Conservation (phyloP, 2,113 vertebrate species). For the Daboia siamensis region DNA sequence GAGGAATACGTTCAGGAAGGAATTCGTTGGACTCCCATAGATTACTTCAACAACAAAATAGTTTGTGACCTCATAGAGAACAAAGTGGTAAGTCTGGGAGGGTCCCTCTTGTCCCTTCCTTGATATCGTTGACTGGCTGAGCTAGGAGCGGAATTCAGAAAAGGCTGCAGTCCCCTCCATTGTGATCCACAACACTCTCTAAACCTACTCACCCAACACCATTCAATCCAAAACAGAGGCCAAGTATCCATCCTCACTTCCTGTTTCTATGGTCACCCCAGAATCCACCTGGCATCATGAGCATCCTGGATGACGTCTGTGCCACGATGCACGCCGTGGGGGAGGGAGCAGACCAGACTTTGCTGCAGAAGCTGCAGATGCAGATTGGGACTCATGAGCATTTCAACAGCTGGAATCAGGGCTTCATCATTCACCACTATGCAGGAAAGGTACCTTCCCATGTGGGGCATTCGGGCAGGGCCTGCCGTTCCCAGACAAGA, state of each 20-base stretch:
- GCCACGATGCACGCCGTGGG: slow-evolving; percentile 98
- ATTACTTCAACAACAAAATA: slow-evolving; percentile 96
- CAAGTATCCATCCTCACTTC: background rate
- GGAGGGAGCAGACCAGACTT: slow-evolving; percentile 93
- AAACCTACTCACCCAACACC: background rate
- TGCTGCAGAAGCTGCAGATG: slow-evolving; percentile 95
- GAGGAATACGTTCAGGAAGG: slow-evolving; percentile 96
- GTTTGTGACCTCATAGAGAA: slow-evolving; percentile 96
- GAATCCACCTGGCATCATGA: slow-evolving; percentile 96
- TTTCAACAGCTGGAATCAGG: slow-evolving; percentile 99
- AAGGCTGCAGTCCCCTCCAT: background rate
- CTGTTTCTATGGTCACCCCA: slow-evolving; percentile 43
- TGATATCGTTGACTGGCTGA: background rate
- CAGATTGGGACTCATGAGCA: slow-evolving; percentile 95
- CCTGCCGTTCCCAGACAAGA: background rate
- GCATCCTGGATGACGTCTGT: slow-evolving; percentile 95
- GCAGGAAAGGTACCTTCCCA: slow-evolving; percentile 85
- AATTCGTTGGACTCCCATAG: slow-evolving; percentile 89
- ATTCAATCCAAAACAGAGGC: background rate
- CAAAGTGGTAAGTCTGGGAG: slow-evolving; percentile 79
- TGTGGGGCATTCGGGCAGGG: background rate
- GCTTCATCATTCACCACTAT: slow-evolving; percentile 98
- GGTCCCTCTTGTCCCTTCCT: background rate
- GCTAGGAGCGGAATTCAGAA: background rate
- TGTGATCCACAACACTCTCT: background rate